phyloP scores from a whole-genome alignment of 2,888 invertebrate species.

The Lasioglossum calceatum region DNA sequence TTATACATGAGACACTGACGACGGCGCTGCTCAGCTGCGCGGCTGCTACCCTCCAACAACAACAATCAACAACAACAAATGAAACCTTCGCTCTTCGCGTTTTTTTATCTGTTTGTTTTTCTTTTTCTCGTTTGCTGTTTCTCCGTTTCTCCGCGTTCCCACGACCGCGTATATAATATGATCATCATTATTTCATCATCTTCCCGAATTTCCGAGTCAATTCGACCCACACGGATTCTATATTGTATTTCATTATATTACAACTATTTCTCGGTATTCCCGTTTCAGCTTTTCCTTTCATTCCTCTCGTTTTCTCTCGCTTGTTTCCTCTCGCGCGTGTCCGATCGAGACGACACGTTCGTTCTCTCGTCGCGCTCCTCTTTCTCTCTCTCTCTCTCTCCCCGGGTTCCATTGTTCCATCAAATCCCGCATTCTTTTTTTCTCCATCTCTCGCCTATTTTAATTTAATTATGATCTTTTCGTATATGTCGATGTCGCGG shows the following conservation, averaged over 20 bases:
- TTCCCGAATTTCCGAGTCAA: conserved; percentile 15
- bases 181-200: not conserved
- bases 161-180: conserved; percentile 6
- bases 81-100: conserved; percentile 1
- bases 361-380: not conserved
- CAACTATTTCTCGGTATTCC: conserved; percentile 37
- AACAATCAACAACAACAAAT: conserved; percentile 41
- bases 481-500: conserved; percentile 74
- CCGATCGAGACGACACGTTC: not conserved
- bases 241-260: conserved; percentile 7
- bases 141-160: not conserved
- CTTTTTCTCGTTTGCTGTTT: not conserved
- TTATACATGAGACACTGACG: conserved; percentile 73
- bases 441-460: conserved; percentile 35
- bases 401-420: not conserved
- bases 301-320: conserved; percentile 30
- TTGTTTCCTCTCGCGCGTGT: not conserved
- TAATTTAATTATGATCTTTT: conserved; percentile 71
- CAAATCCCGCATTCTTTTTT: not conserved
- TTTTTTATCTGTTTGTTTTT: not conserved
- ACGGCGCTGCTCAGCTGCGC: conserved; percentile 51
- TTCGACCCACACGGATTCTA: conserved; percentile 39
- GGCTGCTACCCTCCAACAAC: conserved; percentile 53
- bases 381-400: not conserved
- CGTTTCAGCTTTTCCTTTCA: not conserved